phyloP scores from a whole-genome alignment of 2,113 vertebrate species.

The Aegithalos caudatus region DNA sequence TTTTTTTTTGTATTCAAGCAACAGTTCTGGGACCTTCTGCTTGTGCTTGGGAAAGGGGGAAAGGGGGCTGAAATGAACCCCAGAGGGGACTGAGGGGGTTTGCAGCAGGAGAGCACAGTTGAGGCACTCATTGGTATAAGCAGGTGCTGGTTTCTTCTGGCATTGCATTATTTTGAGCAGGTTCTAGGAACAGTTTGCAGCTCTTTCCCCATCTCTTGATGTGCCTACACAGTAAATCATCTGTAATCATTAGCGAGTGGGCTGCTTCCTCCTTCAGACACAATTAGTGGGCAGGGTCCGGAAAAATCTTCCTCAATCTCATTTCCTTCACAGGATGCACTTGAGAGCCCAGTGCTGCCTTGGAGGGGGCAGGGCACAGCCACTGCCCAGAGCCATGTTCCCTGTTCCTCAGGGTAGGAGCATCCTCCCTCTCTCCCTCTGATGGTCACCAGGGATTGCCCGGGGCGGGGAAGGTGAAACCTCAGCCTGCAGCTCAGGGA shows the following conservation, averaged over 20 bases:
- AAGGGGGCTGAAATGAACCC: background rate
- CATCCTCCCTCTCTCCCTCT: background rate
- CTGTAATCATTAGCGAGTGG: conserved; percentile 31
- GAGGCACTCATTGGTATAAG: background rate
- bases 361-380: background rate
- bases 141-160: background rate
- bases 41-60: background rate
- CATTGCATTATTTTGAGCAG: background rate
- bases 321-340: conserved; percentile 38
- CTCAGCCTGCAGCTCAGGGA: background rate
- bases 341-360: background rate
- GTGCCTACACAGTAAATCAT: background rate
- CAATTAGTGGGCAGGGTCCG: conserved; percentile 42
- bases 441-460: background rate
- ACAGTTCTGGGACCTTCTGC: background rate
- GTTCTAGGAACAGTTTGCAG: background rate
- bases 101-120: background rate
- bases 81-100: background rate
- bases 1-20: background rate
- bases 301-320: conserved; percentile 38
- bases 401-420: background rate
- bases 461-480: fast-evolving
- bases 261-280: conserved; percentile 45
- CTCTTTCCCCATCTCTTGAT: background rate
- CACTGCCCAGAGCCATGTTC: background rate